A percentile compares a stretch with the other conserved stretches of the same genome.
phyloP scores from a whole-genome alignment of 2,113 vertebrate species.

The Anoura caudifer region DNA sequence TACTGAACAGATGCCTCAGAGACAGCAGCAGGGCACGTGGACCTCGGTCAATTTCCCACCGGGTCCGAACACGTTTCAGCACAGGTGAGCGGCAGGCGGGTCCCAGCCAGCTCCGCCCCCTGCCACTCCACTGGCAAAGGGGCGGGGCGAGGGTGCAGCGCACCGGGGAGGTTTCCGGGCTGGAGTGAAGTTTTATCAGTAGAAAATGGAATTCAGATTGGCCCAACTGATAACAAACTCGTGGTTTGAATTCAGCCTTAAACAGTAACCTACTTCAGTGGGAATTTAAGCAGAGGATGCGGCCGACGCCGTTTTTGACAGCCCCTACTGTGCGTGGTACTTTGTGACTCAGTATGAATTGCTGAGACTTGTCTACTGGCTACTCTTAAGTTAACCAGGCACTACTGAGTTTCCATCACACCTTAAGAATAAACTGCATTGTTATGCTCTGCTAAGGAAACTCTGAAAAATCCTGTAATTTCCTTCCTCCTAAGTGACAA shows the following conservation, averaged over 20 bases:
- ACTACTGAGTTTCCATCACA: background rate
- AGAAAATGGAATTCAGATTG: background rate
- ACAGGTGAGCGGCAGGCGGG: background rate
- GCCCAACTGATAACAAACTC: background rate
- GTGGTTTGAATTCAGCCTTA: background rate
- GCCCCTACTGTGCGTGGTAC: background rate
- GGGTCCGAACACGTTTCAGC: background rate
- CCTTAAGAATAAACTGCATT: background rate
- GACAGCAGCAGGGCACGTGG: conserved; percentile 29
- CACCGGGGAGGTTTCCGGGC: background rate
- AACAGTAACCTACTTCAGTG: background rate
- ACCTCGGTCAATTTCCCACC: background rate
- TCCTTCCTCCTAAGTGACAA: background rate
- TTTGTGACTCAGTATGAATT: background rate
- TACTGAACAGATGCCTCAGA: background rate
- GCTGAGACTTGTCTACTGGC: background rate
- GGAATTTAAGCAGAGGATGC: background rate
- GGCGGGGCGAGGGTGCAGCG: background rate
- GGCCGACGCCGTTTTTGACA: background rate
- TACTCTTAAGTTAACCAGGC: background rate
- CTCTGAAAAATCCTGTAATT: background rate
- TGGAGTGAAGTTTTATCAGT: background rate
- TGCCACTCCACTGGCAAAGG: background rate
- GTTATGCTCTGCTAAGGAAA: background rate
- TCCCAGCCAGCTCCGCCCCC: background rate